A percentile compares a stretch with the other conserved stretches of the same genome.
phyloP scores from a whole-genome alignment of 2,888 invertebrate species.

The Mystacides longicornis region DNA sequence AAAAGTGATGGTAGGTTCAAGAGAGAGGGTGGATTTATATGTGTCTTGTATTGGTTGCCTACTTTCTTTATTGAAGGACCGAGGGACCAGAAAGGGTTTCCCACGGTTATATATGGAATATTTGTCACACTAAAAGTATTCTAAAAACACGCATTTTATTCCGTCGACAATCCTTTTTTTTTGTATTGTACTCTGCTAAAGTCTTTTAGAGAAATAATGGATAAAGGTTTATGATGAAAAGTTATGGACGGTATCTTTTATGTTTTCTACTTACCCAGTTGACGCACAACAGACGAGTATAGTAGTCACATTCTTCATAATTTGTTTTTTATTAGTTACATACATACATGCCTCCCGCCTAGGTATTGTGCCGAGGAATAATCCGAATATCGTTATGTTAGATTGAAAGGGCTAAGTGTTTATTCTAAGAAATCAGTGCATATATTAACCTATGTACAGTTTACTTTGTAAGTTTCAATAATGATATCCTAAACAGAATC shows the following conservation, averaged over 20 bases:
- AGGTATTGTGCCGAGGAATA: too few species aligned
- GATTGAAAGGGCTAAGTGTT: too few species aligned
- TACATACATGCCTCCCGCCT: too few species aligned
- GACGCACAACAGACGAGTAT: too few species aligned
- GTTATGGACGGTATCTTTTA: not conserved
- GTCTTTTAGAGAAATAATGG: not conserved
- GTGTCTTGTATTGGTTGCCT: not conserved
- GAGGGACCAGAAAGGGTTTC: not conserved
- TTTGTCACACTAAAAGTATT: constrained; percentile 1
- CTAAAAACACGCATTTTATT: not conserved
- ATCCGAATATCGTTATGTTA: too few species aligned
- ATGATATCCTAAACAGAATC: too few species aligned
- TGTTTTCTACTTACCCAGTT: not conserved
- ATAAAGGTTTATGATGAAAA: not conserved
- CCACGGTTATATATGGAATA: not conserved
- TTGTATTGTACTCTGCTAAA: not conserved
- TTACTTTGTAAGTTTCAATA: too few species aligned
- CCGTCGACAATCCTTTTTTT: not conserved
- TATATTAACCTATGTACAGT: too few species aligned
- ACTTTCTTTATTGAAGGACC: not conserved
- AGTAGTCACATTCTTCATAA: not conserved
- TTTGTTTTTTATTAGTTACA: not conserved
- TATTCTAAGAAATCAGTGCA: too few species aligned
- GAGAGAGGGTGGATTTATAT: not conserved
- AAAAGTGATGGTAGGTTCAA: not conserved